phyloP scores from a whole-genome alignment of 1,140 invertebrate genomes.

The Lysiphlebus fabarum region DNA sequence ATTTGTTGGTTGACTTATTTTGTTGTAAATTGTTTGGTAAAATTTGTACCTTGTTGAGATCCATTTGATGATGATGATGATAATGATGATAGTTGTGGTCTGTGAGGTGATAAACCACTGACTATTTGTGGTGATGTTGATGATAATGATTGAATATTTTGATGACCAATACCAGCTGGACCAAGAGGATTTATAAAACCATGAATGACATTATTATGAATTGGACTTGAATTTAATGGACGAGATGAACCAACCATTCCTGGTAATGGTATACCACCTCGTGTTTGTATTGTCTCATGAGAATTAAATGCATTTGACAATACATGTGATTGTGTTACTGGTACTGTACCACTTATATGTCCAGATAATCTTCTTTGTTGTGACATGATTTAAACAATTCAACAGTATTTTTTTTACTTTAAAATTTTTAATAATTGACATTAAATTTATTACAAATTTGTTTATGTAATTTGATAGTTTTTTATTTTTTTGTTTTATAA shows the following conservation, averaged over 20 bases:
- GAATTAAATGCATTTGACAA: slow-evolving; percentile 25
- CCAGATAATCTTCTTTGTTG: slow-evolving; percentile 37
- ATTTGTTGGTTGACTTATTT: too few relatives aligned
- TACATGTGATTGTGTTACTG: slow-evolving; percentile 9
- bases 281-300: slow-evolving; percentile 40
- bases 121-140: slow-evolving; percentile 21
- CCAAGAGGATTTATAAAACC: slow-evolving; percentile 49
- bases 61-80: slow-evolving; percentile 28
- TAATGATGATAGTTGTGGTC: background rate
- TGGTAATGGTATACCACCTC: slow-evolving; percentile 47
- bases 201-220: slow-evolving; percentile 41
- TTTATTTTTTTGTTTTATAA: too few relatives aligned
- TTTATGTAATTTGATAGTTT: too few relatives aligned
- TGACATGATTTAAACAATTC: slow-evolving; percentile 38
- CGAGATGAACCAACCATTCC: slow-evolving; percentile 42
- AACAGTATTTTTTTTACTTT: too few relatives aligned
- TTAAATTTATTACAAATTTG: too few relatives aligned
- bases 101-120: slow-evolving; percentile 30
- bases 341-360: slow-evolving; percentile 31
- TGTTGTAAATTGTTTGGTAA: background rate
- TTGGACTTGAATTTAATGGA: slow-evolving; percentile 35
- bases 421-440: too few relatives aligned
- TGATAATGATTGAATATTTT: slow-evolving; percentile 26
- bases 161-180: slow-evolving; percentile 38
- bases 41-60: slow-evolving; percentile 39